phyloP scores from a whole-genome alignment of 2,113 vertebrate species.

The Puma concolor region DNA sequence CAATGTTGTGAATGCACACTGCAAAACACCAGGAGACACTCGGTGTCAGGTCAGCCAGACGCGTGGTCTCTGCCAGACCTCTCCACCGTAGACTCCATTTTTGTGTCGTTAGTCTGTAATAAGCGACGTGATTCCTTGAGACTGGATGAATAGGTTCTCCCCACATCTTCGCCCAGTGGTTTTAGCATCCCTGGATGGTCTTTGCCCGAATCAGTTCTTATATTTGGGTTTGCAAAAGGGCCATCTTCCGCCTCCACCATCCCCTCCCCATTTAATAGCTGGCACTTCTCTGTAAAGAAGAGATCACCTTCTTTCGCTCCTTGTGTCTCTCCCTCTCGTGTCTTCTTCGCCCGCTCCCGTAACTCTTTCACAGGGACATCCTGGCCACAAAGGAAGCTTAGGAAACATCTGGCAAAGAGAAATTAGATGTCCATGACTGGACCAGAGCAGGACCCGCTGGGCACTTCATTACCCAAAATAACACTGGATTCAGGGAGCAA shows the following conservation, averaged over 20 bases:
- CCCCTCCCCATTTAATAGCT: not conserved
- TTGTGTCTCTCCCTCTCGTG: not conserved
- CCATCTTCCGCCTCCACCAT: not conserved
- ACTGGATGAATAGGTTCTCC: not conserved
- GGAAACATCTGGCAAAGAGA: not conserved
- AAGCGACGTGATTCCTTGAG: not conserved
- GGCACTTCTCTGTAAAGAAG: not conserved
- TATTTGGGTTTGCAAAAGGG: not conserved
- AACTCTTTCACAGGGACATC: not conserved
- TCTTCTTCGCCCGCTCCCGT: not conserved
- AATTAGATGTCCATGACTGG: not conserved
- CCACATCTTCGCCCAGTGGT: not conserved
- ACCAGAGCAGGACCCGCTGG: not conserved
- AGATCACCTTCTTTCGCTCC: not conserved
- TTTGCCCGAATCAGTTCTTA: not conserved
- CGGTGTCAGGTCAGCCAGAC: not conserved
- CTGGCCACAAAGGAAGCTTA: not conserved
- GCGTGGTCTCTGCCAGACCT: not conserved
- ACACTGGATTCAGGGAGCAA: not conserved
- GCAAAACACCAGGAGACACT: not conserved
- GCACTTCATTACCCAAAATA: not conserved
- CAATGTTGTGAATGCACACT: too few species aligned
- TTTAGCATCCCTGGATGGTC: not conserved
- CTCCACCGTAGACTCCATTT: not conserved
- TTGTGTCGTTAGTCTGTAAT: not conserved